phyloP scores from a whole-genome alignment of 2,888 invertebrate species.

The Parnassius mnemosyne region DNA sequence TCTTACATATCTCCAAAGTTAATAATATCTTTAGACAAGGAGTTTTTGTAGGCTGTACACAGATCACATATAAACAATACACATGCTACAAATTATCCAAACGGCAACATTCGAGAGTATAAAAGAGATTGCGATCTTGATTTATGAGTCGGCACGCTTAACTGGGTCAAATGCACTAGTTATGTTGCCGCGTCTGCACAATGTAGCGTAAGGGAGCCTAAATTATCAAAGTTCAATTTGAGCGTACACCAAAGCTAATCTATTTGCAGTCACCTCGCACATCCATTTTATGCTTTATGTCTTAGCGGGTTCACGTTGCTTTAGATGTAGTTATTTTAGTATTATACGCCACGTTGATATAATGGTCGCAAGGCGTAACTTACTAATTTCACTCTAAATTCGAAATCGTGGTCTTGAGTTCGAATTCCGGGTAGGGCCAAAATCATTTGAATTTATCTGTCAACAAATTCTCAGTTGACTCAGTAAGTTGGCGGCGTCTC shows the following conservation, averaged over 20 bases:
- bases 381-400: no score
- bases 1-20: no score
- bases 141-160: constrained; percentile 18
- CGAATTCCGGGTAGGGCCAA: no score
- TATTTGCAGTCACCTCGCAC: constrained; percentile 14
- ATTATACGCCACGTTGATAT: no score
- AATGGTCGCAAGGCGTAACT: no score
- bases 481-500: no score
- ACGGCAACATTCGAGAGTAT: constrained; percentile 9
- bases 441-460: no score
- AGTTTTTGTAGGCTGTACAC: not conserved
- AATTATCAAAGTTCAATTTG: constrained; percentile 30
- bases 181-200: constrained; percentile 22
- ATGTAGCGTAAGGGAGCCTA: constrained; percentile 24
- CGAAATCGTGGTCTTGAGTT: no score
- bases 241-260: constrained; percentile 27
- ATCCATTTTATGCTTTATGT: not conserved
- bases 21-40: no score
- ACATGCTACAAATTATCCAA: constrained; percentile 15
- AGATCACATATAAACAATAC: constrained; percentile 8
- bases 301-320: not conserved
- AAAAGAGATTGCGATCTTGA: constrained; percentile 21
- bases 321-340: no score
- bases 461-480: no score
- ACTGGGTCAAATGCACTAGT: constrained; percentile 27